A percentile compares a stretch with the other conserved stretches of the same genome.
Conservation (phyloP, 2,797 vertebrate species). For the Anabas testudineus region DNA sequence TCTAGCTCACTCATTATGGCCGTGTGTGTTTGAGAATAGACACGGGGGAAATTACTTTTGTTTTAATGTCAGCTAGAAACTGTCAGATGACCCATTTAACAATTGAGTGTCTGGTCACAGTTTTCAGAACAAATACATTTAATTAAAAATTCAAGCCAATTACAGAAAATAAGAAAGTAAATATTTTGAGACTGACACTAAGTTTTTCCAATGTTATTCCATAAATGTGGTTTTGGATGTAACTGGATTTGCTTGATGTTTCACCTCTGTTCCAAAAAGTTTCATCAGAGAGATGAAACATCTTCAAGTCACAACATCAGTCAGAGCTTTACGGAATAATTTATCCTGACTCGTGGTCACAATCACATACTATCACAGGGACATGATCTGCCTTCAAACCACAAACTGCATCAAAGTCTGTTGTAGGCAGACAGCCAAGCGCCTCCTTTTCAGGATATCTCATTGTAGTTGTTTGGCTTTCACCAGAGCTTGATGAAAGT, state of each 20-base stretch:
- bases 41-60: constrained; percentile 46
- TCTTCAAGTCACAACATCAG: too few species aligned
- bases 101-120: constrained; percentile 29
- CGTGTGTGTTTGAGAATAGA: constrained; percentile 19
- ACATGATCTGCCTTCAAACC: neutral
- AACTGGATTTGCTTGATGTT: too few species aligned
- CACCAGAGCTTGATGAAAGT: neutral
- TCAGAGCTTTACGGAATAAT: too few species aligned
- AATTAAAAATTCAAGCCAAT: constrained; percentile 20
- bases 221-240: too few species aligned
- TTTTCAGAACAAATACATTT: constrained; percentile 21
- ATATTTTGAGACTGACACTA: neutral
- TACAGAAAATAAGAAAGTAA: too few species aligned
- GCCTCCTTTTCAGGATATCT: neutral
- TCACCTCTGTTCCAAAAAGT: too few species aligned
- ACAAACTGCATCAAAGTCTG: neutral
- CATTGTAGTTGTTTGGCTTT: neutral
- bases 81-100: constrained; percentile 50
- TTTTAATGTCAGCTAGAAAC: constrained; percentile 44
- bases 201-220: too few species aligned
- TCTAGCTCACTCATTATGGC: constrained; percentile 38
- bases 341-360: neutral
- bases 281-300: too few species aligned
- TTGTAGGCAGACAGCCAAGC: neutral
- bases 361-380: neutral